Conservation (phyloP, 2,888 invertebrate species). For the Lasioglossum marginatum region DNA sequence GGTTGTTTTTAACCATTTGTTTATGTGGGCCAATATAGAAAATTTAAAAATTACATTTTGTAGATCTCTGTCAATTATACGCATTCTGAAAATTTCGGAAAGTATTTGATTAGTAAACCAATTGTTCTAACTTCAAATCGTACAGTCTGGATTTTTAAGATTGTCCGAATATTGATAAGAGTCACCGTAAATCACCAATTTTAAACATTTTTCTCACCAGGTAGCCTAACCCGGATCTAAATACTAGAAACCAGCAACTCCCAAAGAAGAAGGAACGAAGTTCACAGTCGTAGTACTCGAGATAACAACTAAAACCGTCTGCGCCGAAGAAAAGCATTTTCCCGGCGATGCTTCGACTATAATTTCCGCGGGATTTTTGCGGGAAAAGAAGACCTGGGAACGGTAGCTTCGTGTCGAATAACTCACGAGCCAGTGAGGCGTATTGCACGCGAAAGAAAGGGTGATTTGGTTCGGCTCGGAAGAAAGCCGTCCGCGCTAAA, state of each 20-base stretch:
- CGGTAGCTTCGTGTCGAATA: slow-evolving; percentile 2
- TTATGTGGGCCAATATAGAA: too few species aligned
- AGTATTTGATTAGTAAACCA: too few species aligned
- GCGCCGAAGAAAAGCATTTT: neutral
- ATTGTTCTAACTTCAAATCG: too few species aligned
- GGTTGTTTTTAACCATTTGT: too few species aligned
- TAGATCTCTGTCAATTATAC: too few species aligned
- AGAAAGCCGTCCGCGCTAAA: neutral
- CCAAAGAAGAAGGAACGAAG: neutral
- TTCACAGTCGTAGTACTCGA: neutral
- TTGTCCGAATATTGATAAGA: too few species aligned
- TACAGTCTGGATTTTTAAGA: too few species aligned
- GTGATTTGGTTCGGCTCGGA: neutral
- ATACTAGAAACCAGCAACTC: neutral
- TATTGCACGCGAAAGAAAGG: slow-evolving; percentile 4
- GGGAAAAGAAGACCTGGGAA: neutral
- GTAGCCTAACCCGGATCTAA: neutral
- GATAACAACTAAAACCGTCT: neutral
- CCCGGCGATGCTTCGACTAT: neutral
- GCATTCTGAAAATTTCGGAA: too few species aligned
- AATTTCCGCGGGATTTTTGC: neutral
- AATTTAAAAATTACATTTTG: too few species aligned
- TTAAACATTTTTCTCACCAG: too few species aligned
- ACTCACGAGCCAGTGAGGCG: neutral
- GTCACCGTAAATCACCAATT: too few species aligned